These are phyloP conservation scores for Orientallactaga bullata DNA, from an alignment of 2,113 vertebrate genomes.

Conservation along the genomic window DNA sequence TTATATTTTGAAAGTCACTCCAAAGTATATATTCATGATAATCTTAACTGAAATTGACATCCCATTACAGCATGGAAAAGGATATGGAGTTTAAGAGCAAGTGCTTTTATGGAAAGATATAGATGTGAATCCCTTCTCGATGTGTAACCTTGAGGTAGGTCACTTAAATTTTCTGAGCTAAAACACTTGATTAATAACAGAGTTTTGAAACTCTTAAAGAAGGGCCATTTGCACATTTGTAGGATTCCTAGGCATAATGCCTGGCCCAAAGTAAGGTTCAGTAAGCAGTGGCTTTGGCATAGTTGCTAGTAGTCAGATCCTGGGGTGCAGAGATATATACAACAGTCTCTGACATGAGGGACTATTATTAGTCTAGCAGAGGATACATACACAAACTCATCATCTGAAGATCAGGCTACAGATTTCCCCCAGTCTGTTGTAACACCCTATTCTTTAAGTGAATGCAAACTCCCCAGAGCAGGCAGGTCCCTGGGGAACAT, in stretches of 20 bases:
- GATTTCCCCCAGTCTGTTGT: conserved; percentile 58
- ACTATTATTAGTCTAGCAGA: conserved; percentile 59
- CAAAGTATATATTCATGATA: conserved; percentile 22
- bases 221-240: background rate
- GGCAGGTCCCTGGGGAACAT: conserved; percentile 33
- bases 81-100: conserved; percentile 21
- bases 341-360: background rate
- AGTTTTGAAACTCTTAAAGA: conserved; percentile 23
- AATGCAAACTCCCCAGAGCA: conserved; percentile 65
- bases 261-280: conserved; percentile 37
- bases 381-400: conserved; percentile 33
- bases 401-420: conserved; percentile 62
- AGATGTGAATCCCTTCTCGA: conserved; percentile 9
- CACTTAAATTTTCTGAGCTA: background rate
- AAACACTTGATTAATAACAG: conserved; percentile 17
- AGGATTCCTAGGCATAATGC: conserved; percentile 7
- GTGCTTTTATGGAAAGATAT: background rate
- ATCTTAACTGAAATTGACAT: conserved; percentile 43
- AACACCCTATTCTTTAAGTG: conserved; percentile 58
- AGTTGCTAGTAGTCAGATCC: background rate
- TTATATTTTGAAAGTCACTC: conserved; percentile 41
- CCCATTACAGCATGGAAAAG: conserved; percentile 34
- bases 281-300: conserved; percentile 23
- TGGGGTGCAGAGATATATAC: conserved; percentile 18
- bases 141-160: background rate